Conservation (phyloP, 2,888 invertebrate species). For the Lampropteryx suffumata region DNA sequence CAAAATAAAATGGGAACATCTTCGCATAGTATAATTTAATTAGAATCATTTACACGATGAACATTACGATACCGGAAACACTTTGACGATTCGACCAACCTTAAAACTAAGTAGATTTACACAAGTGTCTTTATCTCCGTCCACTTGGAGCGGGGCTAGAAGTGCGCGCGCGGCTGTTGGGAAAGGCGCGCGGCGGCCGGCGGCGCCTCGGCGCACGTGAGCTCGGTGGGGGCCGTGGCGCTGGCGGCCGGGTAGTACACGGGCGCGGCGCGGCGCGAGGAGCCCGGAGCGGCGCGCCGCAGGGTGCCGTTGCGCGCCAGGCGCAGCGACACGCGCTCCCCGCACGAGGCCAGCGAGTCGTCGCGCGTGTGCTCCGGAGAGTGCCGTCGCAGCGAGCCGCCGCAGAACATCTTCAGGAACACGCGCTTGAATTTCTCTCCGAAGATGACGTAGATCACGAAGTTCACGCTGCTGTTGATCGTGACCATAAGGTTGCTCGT, state of each 20-base stretch:
- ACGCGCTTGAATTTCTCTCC: constrained; percentile 97
- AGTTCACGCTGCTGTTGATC: constrained; percentile 98
- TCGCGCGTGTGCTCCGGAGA: constrained; percentile 88
- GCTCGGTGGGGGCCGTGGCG: constrained; percentile 53
- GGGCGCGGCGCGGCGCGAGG: constrained; percentile 39
- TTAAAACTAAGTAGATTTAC: too few relatives aligned
- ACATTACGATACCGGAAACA: too few relatives aligned
- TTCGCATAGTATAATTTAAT: too few relatives aligned
- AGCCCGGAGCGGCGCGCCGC: constrained; percentile 59
- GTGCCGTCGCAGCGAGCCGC: constrained; percentile 82
- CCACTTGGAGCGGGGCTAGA: constrained; percentile 1
- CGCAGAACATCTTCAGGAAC: constrained; percentile 91
- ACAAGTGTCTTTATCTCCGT: too few relatives aligned
- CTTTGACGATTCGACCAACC: too few relatives aligned
- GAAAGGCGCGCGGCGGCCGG: constrained; percentile 50
- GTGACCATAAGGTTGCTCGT: constrained; percentile 96
- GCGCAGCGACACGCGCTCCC: constrained; percentile 88
- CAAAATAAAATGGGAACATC: too few relatives aligned
- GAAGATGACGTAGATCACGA: constrained; percentile 98
- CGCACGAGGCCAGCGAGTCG: constrained; percentile 91
- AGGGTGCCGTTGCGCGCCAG: constrained; percentile 73
- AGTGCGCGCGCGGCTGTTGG: constrained; percentile 42
- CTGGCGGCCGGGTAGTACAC: constrained; percentile 43
- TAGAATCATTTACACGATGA: too few relatives aligned
- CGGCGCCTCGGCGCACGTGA: constrained; percentile 36